Evolutionary conservation across 2,113 vertebrate species (phyloP).

Genomic region (Paraplagusia blochii): DNA sequence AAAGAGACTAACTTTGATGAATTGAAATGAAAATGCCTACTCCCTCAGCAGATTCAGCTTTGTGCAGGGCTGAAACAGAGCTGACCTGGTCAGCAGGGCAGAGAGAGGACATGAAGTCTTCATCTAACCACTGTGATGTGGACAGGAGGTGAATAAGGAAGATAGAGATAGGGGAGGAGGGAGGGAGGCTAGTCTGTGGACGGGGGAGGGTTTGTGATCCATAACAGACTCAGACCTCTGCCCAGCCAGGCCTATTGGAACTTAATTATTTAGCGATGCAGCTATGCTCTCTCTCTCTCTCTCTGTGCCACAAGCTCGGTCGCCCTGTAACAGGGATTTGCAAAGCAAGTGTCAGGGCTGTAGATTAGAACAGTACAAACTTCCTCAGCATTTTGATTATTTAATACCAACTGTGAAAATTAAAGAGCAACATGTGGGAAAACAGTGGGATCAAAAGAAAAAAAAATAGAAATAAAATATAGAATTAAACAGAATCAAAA

Average conservation of each 20-base stretch:
- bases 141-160: constrained; percentile 13
- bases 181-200: constrained; percentile 5
- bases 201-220: constrained; percentile 28
- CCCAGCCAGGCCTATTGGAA: constrained; percentile 44
- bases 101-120: too few relatives aligned
- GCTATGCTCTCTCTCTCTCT: constrained; percentile 21
- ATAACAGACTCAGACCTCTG: constrained; percentile 39
- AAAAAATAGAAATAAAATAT: too few relatives aligned
- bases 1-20: too few relatives aligned
- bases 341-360: constrained; percentile 35
- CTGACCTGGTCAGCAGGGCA: too few relatives aligned
- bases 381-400: too few relatives aligned
- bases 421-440: too few relatives aligned
- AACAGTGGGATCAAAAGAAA: too few relatives aligned
- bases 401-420: too few relatives aligned
- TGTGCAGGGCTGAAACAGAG: too few relatives aligned
- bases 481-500: too few relatives aligned
- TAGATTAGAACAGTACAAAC: constrained; percentile 37
- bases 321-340: constrained; percentile 45
- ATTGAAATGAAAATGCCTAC: too few relatives aligned
- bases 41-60: too few relatives aligned
- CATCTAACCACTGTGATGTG: constrained; percentile 17
- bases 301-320: constrained; percentile 28
- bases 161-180: constrained; percentile 6
- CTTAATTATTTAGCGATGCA: constrained; percentile 56